phyloP scores from a whole-genome alignment of 2,113 vertebrate genomes.

The Odontesthes bonariensis region DNA sequence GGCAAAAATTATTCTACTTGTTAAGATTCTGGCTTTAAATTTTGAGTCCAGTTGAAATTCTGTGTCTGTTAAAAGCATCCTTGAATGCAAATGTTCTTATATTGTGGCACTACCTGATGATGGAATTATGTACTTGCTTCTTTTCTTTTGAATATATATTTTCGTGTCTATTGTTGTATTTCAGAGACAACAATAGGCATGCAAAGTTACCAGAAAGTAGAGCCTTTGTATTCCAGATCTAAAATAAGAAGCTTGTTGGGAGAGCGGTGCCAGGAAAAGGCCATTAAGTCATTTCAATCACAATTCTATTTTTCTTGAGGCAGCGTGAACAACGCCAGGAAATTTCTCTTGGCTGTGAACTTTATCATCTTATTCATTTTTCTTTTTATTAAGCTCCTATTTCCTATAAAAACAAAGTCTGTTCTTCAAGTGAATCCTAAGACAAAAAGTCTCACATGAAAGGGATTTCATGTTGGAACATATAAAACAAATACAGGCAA shows the following conservation, averaged over 20 bases:
- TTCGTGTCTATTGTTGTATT: neutral
- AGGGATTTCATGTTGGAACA: neutral
- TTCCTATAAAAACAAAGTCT: neutral
- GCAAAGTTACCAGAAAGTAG: neutral
- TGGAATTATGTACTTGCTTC: no score
- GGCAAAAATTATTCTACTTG: neutral
- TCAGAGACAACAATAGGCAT: neutral
- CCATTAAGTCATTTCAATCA: neutral
- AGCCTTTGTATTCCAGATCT: neutral
- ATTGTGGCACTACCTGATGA: neutral
- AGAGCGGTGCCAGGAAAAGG: neutral
- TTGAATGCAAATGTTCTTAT: neutral
- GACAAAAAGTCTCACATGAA: neutral
- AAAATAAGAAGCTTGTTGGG: neutral
- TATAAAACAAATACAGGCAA: neutral
- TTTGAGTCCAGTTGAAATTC: neutral
- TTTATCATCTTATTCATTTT: neutral
- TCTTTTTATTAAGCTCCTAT: neutral
- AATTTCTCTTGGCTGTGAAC: neutral
- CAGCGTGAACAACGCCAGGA: neutral
- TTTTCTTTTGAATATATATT: neutral
- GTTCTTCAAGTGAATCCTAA: neutral
- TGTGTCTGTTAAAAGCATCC: neutral
- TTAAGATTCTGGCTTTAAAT: constrained; percentile 2
- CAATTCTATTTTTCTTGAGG: neutral